A percentile compares a stretch with the other conserved stretches of the same genome.
Conservation (phyloP, 2,888 invertebrate genomes). For the Tridacna gigas region DNA sequence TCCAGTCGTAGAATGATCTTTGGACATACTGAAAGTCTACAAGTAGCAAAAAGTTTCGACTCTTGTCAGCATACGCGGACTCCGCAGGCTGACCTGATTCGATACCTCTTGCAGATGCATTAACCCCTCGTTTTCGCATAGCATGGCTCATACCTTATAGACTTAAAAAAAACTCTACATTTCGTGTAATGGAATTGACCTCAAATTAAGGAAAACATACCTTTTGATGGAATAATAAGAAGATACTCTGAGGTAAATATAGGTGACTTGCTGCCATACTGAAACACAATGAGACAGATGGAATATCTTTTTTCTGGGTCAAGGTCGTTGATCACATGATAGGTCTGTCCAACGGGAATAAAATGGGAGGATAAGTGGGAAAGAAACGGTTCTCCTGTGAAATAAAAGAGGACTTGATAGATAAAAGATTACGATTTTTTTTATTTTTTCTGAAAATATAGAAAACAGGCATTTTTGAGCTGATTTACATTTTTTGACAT, state of each 20-base stretch:
- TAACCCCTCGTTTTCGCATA: too few species aligned
- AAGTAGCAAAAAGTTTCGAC: too few species aligned
- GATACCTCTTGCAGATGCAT: too few species aligned
- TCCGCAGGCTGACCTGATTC: too few species aligned
- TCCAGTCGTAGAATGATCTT: too few species aligned
- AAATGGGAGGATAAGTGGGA: constrained; percentile 34
- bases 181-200: too few species aligned
- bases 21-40: too few species aligned
- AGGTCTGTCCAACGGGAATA: constrained; percentile 33
- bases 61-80: too few species aligned
- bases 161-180: too few species aligned
- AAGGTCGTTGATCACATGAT: constrained; percentile 53
- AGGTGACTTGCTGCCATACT: background rate
- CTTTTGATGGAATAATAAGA: constrained; percentile 37
- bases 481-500: too few species aligned
- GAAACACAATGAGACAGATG: constrained; percentile 46
- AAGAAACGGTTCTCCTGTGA: constrained; percentile 50
- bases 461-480: background rate
- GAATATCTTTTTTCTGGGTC: constrained; percentile 59
- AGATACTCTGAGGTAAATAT: constrained; percentile 31
- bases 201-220: constrained; percentile 14
- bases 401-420: background rate
- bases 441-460: background rate
- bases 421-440: background rate
- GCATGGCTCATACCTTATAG: too few species aligned